Percentiles rank a stretch among this genome's conserved stretches.
Conservation (phyloP, 2,797 vertebrate species). For the Lacerta viridis region DNA sequence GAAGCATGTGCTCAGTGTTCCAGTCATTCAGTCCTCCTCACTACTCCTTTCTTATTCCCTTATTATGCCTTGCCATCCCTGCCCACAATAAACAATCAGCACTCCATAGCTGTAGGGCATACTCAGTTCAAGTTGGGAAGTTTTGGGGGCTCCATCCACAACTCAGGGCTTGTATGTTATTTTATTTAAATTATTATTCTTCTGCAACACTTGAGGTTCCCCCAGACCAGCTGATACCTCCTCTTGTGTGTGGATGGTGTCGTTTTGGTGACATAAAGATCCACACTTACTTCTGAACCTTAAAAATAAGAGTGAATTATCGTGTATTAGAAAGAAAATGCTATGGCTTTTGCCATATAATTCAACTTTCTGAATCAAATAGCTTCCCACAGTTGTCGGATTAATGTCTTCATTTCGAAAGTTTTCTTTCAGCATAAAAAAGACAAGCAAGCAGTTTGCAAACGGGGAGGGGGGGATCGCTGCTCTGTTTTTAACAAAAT, state of each 20-base stretch:
- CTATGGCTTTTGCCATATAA: background rate
- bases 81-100: background rate
- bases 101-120: background rate
- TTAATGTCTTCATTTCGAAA: conserved; percentile 56
- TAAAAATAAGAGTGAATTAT: background rate
- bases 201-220: background rate
- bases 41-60: background rate
- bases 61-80: background rate
- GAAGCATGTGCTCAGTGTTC: background rate
- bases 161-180: background rate
- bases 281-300: background rate
- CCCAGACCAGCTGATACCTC: background rate
- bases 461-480: conserved; percentile 58
- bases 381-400: conserved; percentile 52
- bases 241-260: background rate
- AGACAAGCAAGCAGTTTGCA: conserved; percentile 50
- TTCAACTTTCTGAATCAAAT: conserved; percentile 39
- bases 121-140: too few species aligned
- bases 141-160: background rate
- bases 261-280: background rate
- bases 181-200: too few species aligned
- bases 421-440: conserved; percentile 51
- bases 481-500: conserved; percentile 65
- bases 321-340: conserved; percentile 42
- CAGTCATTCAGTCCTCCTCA: background rate